Evolutionary conservation across 1,140 invertebrate species (phyloP), one percentile per base, ranked within the genome.

Genomic region (Sycophila sp.): DNA sequence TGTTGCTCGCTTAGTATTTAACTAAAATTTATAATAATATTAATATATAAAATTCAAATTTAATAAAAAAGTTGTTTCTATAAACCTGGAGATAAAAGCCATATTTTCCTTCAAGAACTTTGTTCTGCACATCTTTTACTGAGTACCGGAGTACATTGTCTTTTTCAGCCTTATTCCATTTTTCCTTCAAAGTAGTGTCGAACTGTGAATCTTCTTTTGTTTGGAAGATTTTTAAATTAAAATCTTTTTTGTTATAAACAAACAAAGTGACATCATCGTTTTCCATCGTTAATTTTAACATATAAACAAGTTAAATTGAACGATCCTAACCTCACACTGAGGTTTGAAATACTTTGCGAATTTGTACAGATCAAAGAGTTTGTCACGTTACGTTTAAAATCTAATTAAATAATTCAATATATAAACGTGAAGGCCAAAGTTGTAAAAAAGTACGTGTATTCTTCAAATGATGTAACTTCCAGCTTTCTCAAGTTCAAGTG

Each of bases 1-100:
- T 1, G 68, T 73, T 19, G 82, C 87, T 80, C 92, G 83, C 32
- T 92, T 87, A 28, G 85, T 75, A 81, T 93, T 93, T n/a, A 93
- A 79, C 92, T 94, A 73, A 15, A 87, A 93, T 78, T 91, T 94
- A 73, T 11, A 87, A 72, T 62, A 71, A 64, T 28, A 69, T 17
- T 28, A 72, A 49, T 30, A 22, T 28, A 1, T 10, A 32, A 38
- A 28, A 65, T 51, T 36, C n/a, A n/a, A n/a, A 8, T 47, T 26
- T 6, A 24, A 17, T 8, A 26, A 63, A 36, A 32, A 65, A 36
- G 36, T 0, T 38, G 32, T 22, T 47, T 62, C 71, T 66, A 62
- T 17, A 28, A 79, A 87, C 87, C 82, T 87, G 86, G 24, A 71
- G 76, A 38, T 87, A 75, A 75, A 84, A 83, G n/a, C 73, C 58